These are phyloP conservation scores for Eudemis profundana DNA, from an alignment of 2,888 invertebrate species.

Conservation along the genomic window DNA sequence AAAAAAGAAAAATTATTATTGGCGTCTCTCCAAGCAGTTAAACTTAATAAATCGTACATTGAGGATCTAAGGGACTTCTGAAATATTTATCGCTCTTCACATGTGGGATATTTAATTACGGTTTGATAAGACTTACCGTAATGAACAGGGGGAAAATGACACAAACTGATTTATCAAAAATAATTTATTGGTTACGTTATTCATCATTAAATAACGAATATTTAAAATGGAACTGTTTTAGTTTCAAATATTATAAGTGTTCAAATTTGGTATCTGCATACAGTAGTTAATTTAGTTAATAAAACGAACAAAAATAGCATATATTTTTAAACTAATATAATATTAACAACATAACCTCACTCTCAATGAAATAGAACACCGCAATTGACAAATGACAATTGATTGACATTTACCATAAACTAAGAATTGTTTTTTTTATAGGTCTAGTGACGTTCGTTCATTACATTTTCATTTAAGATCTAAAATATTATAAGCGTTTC, in stretches of 20 bases:
- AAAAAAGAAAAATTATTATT: slow-evolving; percentile 44
- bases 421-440: background rate
- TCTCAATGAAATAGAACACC: background rate
- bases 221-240: background rate
- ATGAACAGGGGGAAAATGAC: slow-evolving; percentile 19
- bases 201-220: slow-evolving; percentile 8
- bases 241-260: background rate
- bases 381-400: background rate
- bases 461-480: too few species aligned
- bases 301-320: background rate
- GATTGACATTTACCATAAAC: background rate
- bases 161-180: slow-evolving; percentile 23
- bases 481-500: too few species aligned
- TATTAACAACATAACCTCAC: slow-evolving; percentile 11
- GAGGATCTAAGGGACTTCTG: background rate
- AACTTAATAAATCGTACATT: background rate
- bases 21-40: background rate
- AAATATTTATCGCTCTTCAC: background rate
- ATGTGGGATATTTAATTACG: background rate
- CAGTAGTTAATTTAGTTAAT: background rate
- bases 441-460: too few species aligned
- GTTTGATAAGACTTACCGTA: slow-evolving; percentile 27
- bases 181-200: slow-evolving; percentile 29
- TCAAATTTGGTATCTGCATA: background rate
- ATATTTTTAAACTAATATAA: background rate